These are phyloP conservation scores for Dastarcus helophoroides DNA, from an alignment of 2,888 invertebrate species.

Conservation along the genomic window DNA sequence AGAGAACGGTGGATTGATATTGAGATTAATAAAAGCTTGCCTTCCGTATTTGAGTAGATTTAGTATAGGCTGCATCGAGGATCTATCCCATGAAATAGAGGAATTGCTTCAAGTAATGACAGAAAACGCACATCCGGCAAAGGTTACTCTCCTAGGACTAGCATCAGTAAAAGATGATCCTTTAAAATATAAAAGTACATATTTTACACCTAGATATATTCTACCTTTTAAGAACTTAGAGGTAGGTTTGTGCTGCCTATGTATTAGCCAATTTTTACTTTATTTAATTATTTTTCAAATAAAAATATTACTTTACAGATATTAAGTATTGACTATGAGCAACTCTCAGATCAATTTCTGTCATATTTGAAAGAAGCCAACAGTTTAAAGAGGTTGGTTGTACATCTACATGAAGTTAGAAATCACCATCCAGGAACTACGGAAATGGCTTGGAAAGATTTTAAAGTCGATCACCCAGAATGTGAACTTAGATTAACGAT, in stretches of 20 bases:
- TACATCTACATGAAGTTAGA: constrained; percentile 59
- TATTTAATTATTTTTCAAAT: constrained; percentile 6
- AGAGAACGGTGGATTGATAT: constrained; percentile 12
- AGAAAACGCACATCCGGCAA: constrained; percentile 38
- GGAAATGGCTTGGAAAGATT: constrained; percentile 51
- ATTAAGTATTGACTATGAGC: constrained; percentile 47
- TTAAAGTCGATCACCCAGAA: constrained; percentile 43
- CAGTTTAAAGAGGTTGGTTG: constrained; percentile 47
- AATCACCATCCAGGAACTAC: constrained; percentile 50
- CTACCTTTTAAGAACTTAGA: constrained; percentile 47
- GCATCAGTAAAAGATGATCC: constrained; percentile 66
- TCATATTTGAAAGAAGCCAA: constrained; percentile 25
- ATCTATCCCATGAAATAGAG: constrained; percentile 29
- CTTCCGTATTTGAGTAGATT: constrained; percentile 28
- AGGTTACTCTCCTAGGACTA: constrained; percentile 51
- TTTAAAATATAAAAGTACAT: constrained; percentile 46
- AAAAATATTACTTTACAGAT: too few relatives aligned
- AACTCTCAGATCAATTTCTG: constrained; percentile 41
- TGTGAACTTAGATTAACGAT: constrained; percentile 49
- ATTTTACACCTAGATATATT: constrained; percentile 46
- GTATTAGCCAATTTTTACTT: constrained; percentile 2
- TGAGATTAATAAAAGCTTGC: constrained; percentile 21
- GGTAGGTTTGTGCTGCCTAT: constrained; percentile 26
- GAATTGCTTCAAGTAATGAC: constrained; percentile 26
- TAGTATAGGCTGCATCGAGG: constrained; percentile 35